Conservation (phyloP, 1,140 invertebrate species). For the Cylas formicarius region DNA sequence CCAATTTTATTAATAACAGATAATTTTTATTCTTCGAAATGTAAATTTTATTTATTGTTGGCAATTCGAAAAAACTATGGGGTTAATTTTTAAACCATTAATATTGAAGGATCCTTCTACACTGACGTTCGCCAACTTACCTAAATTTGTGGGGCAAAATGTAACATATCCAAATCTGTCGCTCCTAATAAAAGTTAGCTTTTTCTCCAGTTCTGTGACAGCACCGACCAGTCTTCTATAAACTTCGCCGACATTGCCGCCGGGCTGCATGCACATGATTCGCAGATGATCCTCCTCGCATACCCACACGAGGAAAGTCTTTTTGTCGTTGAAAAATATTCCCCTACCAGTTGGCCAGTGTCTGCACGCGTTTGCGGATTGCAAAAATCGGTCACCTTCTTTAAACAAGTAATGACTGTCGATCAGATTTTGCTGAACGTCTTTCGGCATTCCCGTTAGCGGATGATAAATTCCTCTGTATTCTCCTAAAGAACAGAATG, state of each 20-base stretch:
- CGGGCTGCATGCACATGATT: conserved; percentile 66
- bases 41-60: conserved; percentile 3
- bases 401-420: conserved; percentile 76
- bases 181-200: conserved; percentile 50
- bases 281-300: conserved; percentile 73
- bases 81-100: no score
- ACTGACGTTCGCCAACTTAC: conserved; percentile 10
- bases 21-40: no score
- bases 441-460: conserved; percentile 59
- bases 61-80: no score
- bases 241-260: conserved; percentile 52
- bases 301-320: conserved; percentile 69
- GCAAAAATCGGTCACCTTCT: conserved; percentile 61
- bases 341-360: conserved; percentile 72
- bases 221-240: conserved; percentile 53
- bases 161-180: conserved; percentile 62
- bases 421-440: conserved; percentile 62
- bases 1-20: no score
- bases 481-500: no score
- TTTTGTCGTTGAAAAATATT: conserved; percentile 65
- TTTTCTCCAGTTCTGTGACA: conserved; percentile 50
- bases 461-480: conserved; percentile 63
- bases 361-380: conserved; percentile 64
- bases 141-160: conserved; percentile 63
- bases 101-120: no score